A percentile compares a stretch with the other conserved stretches of the same genome.
phyloP scores from a whole-genome alignment of 2,888 invertebrate genomes.

The Drymonia ruficornis region DNA sequence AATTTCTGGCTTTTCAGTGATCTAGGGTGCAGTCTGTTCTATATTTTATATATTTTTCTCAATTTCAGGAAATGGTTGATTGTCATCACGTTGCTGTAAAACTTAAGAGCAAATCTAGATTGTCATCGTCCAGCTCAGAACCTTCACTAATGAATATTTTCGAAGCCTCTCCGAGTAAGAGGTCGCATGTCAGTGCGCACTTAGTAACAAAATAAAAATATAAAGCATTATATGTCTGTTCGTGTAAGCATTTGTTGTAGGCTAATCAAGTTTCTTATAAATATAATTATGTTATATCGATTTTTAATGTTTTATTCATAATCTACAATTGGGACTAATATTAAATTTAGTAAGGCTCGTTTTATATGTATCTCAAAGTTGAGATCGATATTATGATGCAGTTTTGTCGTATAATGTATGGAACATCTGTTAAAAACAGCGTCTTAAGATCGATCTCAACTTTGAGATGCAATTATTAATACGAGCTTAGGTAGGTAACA shows the following conservation, averaged over 20 bases:
- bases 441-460: no score
- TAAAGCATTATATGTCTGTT: slow-evolving; percentile 11
- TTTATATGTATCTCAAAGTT: no score
- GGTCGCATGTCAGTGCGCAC: background rate
- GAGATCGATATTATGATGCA: no score
- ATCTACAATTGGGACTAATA: no score
- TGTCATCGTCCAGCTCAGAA: slow-evolving; percentile 11
- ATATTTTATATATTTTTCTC: background rate
- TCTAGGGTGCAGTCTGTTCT: no score
- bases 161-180: slow-evolving; percentile 3
- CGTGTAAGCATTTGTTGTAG: slow-evolving; percentile 24
- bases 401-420: no score
- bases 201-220: background rate
- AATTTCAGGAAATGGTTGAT: slow-evolving; percentile 51
- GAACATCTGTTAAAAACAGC: no score
- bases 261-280: slow-evolving; percentile 20
- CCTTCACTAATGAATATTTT: slow-evolving; percentile 10
- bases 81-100: slow-evolving; percentile 57
- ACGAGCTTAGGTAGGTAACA: no score
- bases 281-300: slow-evolving; percentile 10
- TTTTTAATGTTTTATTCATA: background rate
- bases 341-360: no score
- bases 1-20: no score
- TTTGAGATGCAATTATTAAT: no score
- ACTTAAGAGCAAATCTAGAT: slow-evolving; percentile 26